Base-by-base conservation (phyloP, 2,888 invertebrate genomes). In the Caenorhabditis uteleia region DNA sequence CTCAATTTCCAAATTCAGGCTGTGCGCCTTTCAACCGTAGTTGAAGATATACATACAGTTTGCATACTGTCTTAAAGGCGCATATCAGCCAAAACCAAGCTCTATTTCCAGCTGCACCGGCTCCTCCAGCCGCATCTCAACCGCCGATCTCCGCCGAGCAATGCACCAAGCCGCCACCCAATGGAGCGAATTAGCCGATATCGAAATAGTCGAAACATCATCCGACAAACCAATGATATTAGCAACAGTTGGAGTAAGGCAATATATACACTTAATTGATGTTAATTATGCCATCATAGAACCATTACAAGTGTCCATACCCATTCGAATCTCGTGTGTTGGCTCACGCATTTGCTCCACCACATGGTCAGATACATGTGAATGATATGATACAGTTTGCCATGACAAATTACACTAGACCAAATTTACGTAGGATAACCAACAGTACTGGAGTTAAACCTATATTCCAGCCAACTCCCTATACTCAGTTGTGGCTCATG, bases 121-220 rank as follows among this genome's bases (percentile, higher is more conserved):
- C n/a, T n/a, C n/a, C n/a, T n/a, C n/a, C n/a, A n/a, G n/a, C n/a
- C n/a, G n/a, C n/a, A n/a, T n/a, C n/a, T n/a, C 59, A 0, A 18
- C 51, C n/a, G 58, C 27, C 16, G 46, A 65, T 25, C 36, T 65
- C 18, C 36, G 65, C 21, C 25, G 59, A 14, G 53, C 65, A 4
- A 46, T 48, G 40, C 58, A 36, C 10, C 58, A 55, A 26, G 65
- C 65, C 7, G 65, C 65, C 2, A 20, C 33, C 8, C 65, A 65
- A 34, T 65, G 65, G 65, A 59, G 59, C 39, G 50, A 54, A 16
- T 42, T 65, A 16, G 65, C 65, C 3, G 65, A 65, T 27, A 48
- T 65, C 2, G 50, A 58, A 36, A 59, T 65, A 20, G 25, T 49
- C 3, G 59, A 59, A 34, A 33, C 54, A 4, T 26, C 49, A 0